These are phyloP conservation scores for Phrynocephalus versicolor DNA, from an alignment of 2,113 vertebrate genomes.

Conservation along the genomic window DNA sequence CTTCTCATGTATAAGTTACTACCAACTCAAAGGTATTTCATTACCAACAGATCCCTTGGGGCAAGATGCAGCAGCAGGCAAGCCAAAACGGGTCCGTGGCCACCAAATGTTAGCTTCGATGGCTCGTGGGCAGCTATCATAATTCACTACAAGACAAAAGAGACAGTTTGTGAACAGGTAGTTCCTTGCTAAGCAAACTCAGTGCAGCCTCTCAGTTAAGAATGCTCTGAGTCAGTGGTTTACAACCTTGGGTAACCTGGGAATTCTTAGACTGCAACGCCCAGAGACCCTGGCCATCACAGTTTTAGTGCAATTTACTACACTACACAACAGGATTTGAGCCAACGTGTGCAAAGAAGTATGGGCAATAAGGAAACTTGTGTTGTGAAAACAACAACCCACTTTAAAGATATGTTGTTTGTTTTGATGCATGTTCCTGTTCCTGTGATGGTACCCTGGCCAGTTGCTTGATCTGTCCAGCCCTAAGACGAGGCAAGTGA, in stretches of 20 bases:
- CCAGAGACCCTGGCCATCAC: not conserved
- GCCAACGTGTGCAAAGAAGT: not conserved
- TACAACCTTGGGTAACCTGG: not conserved
- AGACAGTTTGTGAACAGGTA: not conserved
- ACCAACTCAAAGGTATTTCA: not conserved
- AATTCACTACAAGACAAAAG: conserved; percentile 83
- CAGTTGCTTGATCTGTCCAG: not conserved
- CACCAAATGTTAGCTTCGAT: conserved; percentile 94
- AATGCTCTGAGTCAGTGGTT: not conserved
- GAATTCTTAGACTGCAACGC: not conserved
- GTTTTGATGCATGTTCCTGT: not conserved
- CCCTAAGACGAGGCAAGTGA: not conserved
- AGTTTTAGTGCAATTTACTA: not conserved
- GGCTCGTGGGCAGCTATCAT: conserved; percentile 94
- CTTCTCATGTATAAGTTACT: not conserved
- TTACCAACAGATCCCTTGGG: conserved; percentile 90
- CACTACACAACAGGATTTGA: no score
- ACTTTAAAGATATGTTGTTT: not conserved
- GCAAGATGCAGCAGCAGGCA: conserved; percentile 90
- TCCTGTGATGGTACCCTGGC: not conserved
- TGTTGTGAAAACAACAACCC: not conserved
- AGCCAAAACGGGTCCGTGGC: conserved; percentile 93
- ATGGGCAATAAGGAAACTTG: not conserved
- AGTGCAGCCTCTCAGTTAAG: not conserved
- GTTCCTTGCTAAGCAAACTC: no score